These are phyloP conservation scores for Ageneiosus marmoratus DNA, from an alignment of 2,113 vertebrate species.

Conservation along the genomic window DNA sequence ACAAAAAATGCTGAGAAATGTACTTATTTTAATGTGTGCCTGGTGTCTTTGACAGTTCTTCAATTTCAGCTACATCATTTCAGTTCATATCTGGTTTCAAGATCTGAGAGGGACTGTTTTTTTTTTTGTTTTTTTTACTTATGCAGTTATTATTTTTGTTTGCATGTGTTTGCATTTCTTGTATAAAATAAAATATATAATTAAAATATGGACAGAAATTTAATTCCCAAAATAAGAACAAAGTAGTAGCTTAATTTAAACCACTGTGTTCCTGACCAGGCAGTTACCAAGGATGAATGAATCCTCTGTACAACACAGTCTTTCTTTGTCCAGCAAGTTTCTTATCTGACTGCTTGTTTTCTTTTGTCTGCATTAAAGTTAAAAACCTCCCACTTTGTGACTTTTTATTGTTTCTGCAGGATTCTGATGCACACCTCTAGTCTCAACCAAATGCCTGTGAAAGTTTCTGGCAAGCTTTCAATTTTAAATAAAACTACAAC, in stretches of 20 bases:
- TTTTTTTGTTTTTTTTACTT: too few species aligned
- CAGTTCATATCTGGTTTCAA: not conserved
- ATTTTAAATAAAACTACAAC: too few species aligned
- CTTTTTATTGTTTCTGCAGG: not conserved
- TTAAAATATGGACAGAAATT: not conserved
- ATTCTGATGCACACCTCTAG: not conserved
- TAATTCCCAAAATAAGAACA: not conserved
- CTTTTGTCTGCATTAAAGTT: not conserved
- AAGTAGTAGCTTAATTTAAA: not conserved
- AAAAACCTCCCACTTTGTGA: not conserved
- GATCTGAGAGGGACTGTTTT: not conserved
- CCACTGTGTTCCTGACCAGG: not conserved
- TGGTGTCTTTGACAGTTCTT: not conserved
- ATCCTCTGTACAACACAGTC: not conserved
- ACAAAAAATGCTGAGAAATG: not conserved
- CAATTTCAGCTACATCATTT: not conserved
- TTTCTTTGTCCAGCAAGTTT: not conserved
- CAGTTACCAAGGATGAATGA: not conserved
- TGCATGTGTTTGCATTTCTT: not conserved
- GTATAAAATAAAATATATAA: too few species aligned
- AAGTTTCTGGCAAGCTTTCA: not conserved
- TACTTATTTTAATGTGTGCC: not conserved
- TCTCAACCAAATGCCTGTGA: not conserved
- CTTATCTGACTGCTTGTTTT: not conserved
- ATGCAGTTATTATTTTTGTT: too few species aligned